Evolutionary conservation across 2,797 vertebrate genomes (phyloP), one percentile per base, ranked within the genome.

Genomic region (Helicolenus hilgendorfi): DNA sequence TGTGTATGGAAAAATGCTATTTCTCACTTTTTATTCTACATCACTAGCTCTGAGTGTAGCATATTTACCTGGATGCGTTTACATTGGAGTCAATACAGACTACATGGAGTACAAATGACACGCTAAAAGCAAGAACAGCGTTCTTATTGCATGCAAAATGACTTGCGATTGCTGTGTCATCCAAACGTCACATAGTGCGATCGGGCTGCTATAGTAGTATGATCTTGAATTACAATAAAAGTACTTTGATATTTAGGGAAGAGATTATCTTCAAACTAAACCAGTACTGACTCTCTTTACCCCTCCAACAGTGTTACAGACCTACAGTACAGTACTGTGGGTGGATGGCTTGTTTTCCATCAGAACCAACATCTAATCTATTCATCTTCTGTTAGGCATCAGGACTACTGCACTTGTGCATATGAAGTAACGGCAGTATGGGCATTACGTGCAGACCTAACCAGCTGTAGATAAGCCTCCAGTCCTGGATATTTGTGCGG

Each of bases 401-500:
- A 22, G 45, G 68, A 38, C 77, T 22, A 13, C 41, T 18, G 36
- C 72, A 53, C 36, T 55, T 68, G 33, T 75, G 56, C 60, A 68
- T 73, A 56, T 65, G 29, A 18, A 41, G 67, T 85, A 69, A 73
- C n/a, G 27, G 71, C 72, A 72, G 77, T 69, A 45, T 58, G 63
- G 72, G 53, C 53, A 27, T 87, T 75, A 60, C 4, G 11, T 31
- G 69, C 84, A 62, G 53, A 45, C 72, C 36, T 63, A 69, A 81
- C 33, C 72, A 72, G 33, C 27, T 80, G 63, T 45, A 86, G 80
- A 93, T 90, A 85, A 91, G 80, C 64, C 86, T 81, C 56, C 35
- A 55, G 79, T 86, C 76, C 55, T 83, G 84, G 85, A 83, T 85
- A 64, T 77, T 77, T 81, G 62, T 80, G 73, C 26, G 72, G 65